Percentiles rank a stretch among this genome's conserved stretches.
Evolutionary conservation across 2,797 vertebrate species (phyloP).

Genomic region (Eleutherodactylus coqui): DNA sequence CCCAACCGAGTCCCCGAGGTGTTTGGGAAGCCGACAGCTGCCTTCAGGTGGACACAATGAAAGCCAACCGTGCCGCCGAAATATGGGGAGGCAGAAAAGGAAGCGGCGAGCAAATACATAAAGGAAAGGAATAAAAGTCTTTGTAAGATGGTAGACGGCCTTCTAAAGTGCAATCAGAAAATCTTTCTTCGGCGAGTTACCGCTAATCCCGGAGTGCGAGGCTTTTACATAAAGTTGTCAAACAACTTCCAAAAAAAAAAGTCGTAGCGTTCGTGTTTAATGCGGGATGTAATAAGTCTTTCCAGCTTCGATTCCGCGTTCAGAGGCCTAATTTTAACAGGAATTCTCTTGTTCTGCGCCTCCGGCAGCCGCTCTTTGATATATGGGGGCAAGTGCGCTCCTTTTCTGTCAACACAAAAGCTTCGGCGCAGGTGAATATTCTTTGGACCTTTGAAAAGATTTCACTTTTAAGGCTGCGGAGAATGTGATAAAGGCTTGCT

Average conservation of each 20-base stretch:
- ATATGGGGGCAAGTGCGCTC: conserved; percentile 29
- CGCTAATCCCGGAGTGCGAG: neutral
- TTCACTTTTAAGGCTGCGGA: neutral
- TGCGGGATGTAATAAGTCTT: conserved; percentile 33
- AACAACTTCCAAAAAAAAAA: conserved; percentile 27
- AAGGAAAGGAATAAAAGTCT: neutral
- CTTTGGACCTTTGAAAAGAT: conserved; percentile 54
- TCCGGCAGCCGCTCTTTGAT: conserved; percentile 39
- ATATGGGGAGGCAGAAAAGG: neutral
- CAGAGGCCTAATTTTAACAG: conserved; percentile 49
- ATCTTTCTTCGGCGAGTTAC: neutral
- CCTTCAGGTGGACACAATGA: neutral
- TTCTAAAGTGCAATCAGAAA: neutral
- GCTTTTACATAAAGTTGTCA: conserved; percentile 27
- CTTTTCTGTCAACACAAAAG: conserved; percentile 25
- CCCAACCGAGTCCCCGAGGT: neutral
- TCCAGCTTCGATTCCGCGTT: conserved; percentile 7
- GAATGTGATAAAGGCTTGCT: conserved; percentile 39
- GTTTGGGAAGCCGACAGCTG: neutral
- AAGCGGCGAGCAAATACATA: neutral
- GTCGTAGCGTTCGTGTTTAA: conserved; percentile 3
- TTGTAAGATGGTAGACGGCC: neutral
- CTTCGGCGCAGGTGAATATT: conserved; percentile 35
- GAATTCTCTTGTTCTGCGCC: conserved; percentile 49
- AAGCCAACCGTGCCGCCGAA: neutral